Percentiles rank a stretch among this genome's conserved stretches.
phyloP scores from a whole-genome alignment of 1,140 invertebrate genomes.

The Platyscapa corneri region DNA sequence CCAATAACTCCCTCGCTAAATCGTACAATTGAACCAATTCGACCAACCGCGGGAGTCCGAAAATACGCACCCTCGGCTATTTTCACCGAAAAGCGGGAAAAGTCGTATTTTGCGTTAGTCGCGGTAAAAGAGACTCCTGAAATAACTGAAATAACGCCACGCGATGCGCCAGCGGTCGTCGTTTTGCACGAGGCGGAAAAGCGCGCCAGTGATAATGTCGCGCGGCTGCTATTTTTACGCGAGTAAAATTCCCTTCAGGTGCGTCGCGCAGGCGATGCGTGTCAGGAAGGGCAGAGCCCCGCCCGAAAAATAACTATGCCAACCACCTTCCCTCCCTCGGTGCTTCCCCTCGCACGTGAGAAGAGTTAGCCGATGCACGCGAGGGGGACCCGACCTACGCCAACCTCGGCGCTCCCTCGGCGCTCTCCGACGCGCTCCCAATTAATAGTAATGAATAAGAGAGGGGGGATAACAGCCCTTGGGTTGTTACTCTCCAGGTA shows the following conservation, averaged over 20 bases:
- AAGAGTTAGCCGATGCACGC: neutral
- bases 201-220: no score
- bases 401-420: constrained; percentile 45
- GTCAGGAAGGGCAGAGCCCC: constrained; percentile 9
- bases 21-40: neutral
- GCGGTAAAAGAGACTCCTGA: no score
- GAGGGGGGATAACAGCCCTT: neutral
- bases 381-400: constrained; percentile 62
- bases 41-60: neutral
- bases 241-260: constrained; percentile 44
- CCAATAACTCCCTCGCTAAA: neutral
- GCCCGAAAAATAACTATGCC: constrained; percentile 49
- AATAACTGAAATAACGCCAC: no score
- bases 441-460: no score
- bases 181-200: no score
- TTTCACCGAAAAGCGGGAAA: neutral
- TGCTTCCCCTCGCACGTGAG: neutral
- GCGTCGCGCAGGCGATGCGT: constrained; percentile 29
- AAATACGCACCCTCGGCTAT: neutral
- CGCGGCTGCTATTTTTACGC: no score
- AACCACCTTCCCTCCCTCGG: no score
- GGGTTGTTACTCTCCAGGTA: no score
- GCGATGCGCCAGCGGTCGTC: no score
- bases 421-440: neutral
- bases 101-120: no score